Base-by-base conservation (phyloP, 1,140 invertebrate species). In the Archegozetes longisetosus region DNA sequence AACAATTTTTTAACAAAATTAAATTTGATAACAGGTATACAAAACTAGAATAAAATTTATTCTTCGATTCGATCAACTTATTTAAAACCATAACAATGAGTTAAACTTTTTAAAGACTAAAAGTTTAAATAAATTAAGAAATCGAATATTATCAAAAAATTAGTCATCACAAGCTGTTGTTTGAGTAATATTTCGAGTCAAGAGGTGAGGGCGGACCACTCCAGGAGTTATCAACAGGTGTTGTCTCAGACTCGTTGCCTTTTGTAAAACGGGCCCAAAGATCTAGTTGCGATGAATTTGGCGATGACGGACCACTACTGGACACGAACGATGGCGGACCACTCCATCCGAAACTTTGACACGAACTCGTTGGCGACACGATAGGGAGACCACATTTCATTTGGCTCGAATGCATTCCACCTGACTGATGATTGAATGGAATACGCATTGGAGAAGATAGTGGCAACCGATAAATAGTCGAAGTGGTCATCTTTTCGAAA, bases 401-500 rank as follows among this genome's bases (percentile, higher is more conserved):
- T 20, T 22, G 24, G 13, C 13, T 17, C 23, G n/a, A 58, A 20
- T 54, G 53, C 48, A 14, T 29, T 24, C 22, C 28, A 2, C 22
- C 23, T 23, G 28, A n/a, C n/a, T 27, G 9, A 27, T 23, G 24
- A 58, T 26, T n/a, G 28, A 40, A 22, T 20, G 24, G 25, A 17
- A 24, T n/a, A 25, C n/a, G 22, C 55, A 57, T 57, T 27, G 20
- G 22, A 20, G 55, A 46, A 22, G 17, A 20, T 3, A 23, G 25
- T 6, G 40, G 40, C 22, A 57, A 46, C 14, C 53, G 47, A 32
- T 48, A 46, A 9, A 61, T 14, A 23, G 32, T 3, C 9, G 53
- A 58, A 2, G 53, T 28, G 0, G 85, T 87, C 78, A 90, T 86
- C 64, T 82, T 79, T 65, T 87, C 84, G 65, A 97, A 73, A 70